phyloP scores from a whole-genome alignment of 1,140 invertebrate genomes.

The Rhyzopertha dominica region DNA sequence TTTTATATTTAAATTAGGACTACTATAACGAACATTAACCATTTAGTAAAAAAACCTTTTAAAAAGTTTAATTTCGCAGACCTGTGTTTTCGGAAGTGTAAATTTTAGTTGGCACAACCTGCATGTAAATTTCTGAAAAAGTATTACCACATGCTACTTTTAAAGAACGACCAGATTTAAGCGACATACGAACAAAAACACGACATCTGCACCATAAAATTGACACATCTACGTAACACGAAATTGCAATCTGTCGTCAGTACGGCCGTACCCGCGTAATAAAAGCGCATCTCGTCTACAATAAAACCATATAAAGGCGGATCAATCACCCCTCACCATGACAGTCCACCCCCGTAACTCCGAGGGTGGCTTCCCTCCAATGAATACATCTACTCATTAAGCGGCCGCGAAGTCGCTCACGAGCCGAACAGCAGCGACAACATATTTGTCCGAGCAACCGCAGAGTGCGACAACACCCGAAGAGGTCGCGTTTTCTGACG shows the following conservation, averaged over 20 bases:
- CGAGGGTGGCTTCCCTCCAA: conserved; percentile 31
- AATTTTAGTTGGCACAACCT: too few relatives aligned
- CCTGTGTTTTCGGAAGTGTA: too few relatives aligned
- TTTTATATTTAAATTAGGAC: too few relatives aligned
- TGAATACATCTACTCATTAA: conserved; percentile 39
- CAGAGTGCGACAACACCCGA: background rate
- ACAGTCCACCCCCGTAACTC: conserved; percentile 21
- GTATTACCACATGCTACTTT: too few relatives aligned
- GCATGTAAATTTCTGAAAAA: too few relatives aligned
- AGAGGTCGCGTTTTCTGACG: conserved; percentile 1
- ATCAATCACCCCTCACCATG: conserved; percentile 26
- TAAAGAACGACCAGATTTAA: too few relatives aligned
- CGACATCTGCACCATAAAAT: too few relatives aligned
- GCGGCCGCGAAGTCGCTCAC: conserved; percentile 34
- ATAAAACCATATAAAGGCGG: conserved; percentile 38
- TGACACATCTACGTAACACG: conserved; percentile 25
- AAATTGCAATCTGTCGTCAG: conserved; percentile 29
- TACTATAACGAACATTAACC: too few relatives aligned
- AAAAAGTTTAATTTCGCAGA: too few relatives aligned
- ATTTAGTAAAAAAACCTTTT: too few relatives aligned
- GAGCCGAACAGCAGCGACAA: background rate
- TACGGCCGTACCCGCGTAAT: conserved; percentile 23
- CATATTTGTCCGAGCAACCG: background rate
- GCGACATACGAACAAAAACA: too few relatives aligned
- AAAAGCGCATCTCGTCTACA: conserved; percentile 35